These are phyloP conservation scores for Temnothorax ravouxi DNA, from an alignment of 2,888 invertebrate genomes.

Conservation along the genomic window DNA sequence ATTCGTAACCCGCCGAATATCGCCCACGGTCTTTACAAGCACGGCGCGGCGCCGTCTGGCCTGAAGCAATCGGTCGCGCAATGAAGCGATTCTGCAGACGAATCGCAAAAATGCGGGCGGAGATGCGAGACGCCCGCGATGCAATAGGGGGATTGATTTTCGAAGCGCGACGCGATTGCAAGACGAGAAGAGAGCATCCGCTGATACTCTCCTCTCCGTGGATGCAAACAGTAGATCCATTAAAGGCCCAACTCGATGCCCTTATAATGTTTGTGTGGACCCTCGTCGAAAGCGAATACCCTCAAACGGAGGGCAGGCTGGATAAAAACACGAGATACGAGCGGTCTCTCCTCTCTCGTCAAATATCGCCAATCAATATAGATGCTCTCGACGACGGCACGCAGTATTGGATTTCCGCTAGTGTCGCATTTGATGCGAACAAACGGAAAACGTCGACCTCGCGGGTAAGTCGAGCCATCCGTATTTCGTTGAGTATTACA, in stretches of 20 bases:
- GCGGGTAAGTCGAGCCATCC: neutral
- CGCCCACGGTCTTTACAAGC: neutral
- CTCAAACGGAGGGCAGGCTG: slow-evolving; percentile 38
- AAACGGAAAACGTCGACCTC: slow-evolving; percentile 1
- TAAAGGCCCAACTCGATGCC: slow-evolving; percentile 70
- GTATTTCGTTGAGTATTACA: neutral
- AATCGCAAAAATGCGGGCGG: slow-evolving; percentile 60
- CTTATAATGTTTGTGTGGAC: slow-evolving; percentile 73
- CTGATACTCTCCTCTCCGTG: slow-evolving; percentile 65
- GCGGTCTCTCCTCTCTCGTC: slow-evolving; percentile 27
- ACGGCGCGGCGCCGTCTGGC: slow-evolving; percentile 37
- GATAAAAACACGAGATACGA: slow-evolving; percentile 59
- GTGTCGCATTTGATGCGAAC: slow-evolving; percentile 38
- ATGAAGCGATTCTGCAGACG: slow-evolving; percentile 50
- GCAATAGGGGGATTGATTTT: slow-evolving; percentile 66
- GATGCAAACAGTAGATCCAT: slow-evolving; percentile 81
- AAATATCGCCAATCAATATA: slow-evolving; percentile 52
- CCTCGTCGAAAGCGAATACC: slow-evolving; percentile 61
- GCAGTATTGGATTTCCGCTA: slow-evolving; percentile 26
- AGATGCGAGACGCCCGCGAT: neutral
- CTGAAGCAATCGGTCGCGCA: slow-evolving; percentile 20
- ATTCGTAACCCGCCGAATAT: slow-evolving; percentile 14
- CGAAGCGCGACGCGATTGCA: slow-evolving; percentile 60
- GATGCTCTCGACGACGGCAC: slow-evolving; percentile 18
- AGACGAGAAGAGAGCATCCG: slow-evolving; percentile 59